Base-by-base conservation (phyloP, 2,113 vertebrate species). In the Eolophus roseicapilla region DNA sequence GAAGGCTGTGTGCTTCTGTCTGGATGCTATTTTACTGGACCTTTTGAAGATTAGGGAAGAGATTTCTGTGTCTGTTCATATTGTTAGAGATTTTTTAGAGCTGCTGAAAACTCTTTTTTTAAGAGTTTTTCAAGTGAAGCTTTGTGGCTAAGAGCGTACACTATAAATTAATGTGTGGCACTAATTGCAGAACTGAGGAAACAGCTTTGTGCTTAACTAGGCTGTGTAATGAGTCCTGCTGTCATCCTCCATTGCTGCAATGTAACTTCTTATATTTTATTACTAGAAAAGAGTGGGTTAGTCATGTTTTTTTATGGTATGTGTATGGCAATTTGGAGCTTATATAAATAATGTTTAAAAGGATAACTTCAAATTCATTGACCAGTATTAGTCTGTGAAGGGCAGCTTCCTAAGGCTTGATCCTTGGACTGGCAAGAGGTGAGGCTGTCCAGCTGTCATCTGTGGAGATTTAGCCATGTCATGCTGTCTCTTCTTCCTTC, bases 391-490 rank as follows among this genome's bases (percentile, higher is more conserved):
- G 49, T 75, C 74, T 84, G 37, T 24, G 31, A 82, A 67, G 76
- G 39, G 35, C 52, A 83, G 27, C 86, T 75, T 94, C 74, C 39
- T 67, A 27, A 81, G 76, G 41, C 69, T 63, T 59, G 55, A 23
- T 86, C 50, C 60, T 55, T 84, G 65, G 77, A 67, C 78, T 47
- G 55, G 35, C 82, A 74, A 69, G 88, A 93, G 88, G 55, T 95
- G 57, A 91, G 63, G 52, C 69, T 82, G 55, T 75, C 76, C 62
- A 47, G 68, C 86, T 95, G 79, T 83, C 76, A 73, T 88, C 78
- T 87, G 17, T 23, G 82, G 87, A 93, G 73, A 47, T 92, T 90
- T 71, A 95, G 82, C 86, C 71, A 4, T 77, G 76, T 93, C 88
- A 47, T 90, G 71, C 76, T 90, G 64, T 78, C 82, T 90, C 52